A percentile compares a stretch with the other conserved stretches of the same genome.
Evolutionary conservation across 2,797 vertebrate species (phyloP).

Genomic region (Chromobotia macracanthus): DNA sequence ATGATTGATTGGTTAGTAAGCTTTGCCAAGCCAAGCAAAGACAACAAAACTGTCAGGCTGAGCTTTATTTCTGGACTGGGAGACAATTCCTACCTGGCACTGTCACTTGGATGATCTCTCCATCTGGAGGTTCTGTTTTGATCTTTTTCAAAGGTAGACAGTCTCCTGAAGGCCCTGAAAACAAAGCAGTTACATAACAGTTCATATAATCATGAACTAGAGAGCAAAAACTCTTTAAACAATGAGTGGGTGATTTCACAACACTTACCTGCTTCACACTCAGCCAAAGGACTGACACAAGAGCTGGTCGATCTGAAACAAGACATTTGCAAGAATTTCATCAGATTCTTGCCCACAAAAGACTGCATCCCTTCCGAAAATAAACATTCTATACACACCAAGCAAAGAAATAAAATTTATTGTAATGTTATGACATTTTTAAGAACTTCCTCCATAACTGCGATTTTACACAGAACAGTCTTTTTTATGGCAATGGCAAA

Average conservation of each 20-base stretch:
- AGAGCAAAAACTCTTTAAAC: no score
- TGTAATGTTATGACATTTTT: no score
- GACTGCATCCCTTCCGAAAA: no score
- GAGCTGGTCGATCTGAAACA: constrained; percentile 77
- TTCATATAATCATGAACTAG: no score
- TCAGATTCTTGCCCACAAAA: constrained; percentile 55
- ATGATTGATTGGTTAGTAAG: neutral
- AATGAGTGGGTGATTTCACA: neutral
- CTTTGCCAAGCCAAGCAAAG: neutral
- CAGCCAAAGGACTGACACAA: constrained; percentile 82
- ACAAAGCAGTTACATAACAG: no score
- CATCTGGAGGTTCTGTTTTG: constrained; percentile 93
- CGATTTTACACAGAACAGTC: no score
- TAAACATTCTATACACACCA: no score
- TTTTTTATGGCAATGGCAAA: no score
- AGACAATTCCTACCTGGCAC: constrained; percentile 83
- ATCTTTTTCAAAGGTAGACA: constrained; percentile 87
- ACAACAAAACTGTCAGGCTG: neutral
- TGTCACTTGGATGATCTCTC: constrained; percentile 92
- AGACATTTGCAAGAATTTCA: constrained; percentile 20
- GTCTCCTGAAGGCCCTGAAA: constrained; percentile 81
- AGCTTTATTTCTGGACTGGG: neutral
- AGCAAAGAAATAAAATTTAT: no score
- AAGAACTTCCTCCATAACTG: no score
- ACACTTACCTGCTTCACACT: constrained; percentile 89